phyloP scores from a whole-genome alignment of 2,797 vertebrate genomes.

The Leptatherina wallacei region DNA sequence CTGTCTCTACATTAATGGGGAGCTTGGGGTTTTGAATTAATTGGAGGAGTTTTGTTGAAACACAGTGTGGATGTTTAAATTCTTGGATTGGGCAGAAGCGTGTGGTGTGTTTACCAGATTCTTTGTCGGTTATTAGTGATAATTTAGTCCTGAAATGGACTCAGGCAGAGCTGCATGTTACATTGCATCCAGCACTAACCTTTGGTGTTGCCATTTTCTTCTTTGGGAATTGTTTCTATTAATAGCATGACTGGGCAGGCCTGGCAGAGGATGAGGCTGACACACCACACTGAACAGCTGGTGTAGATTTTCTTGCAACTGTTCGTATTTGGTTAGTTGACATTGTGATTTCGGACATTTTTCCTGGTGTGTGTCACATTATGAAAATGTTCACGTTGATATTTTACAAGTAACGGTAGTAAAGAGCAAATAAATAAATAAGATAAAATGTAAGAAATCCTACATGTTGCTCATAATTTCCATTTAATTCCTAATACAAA shows the following conservation, averaged over 20 bases:
- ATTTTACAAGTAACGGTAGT: neutral
- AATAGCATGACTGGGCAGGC: conserved; percentile 38
- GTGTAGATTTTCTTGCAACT: neutral
- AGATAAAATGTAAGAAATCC: neutral
- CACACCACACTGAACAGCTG: conserved; percentile 19
- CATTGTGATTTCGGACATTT: neutral
- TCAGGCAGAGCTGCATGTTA: neutral
- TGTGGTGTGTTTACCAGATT: conserved; percentile 7
- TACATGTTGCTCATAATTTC: neutral
- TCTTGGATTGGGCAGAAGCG: conserved; percentile 2
- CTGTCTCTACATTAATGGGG: conserved; percentile 7
- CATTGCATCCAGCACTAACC: conserved; percentile 21
- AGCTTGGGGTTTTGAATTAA: conserved; percentile 34
- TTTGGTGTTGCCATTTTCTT: conserved; percentile 22
- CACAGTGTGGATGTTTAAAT: conserved; percentile 15
- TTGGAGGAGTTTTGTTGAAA: neutral
- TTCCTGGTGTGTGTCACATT: neutral
- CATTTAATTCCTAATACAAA: neutral
- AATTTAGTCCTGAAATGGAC: neutral
- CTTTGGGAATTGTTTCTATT: conserved; percentile 32
- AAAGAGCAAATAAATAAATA: neutral
- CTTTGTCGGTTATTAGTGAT: neutral
- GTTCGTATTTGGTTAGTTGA: neutral
- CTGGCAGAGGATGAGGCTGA: conserved; percentile 16
- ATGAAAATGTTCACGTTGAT: neutral